A percentile compares a stretch with the other conserved stretches of the same genome.
phyloP scores from a whole-genome alignment of 2,797 vertebrate species.

The Siniperca undulata region DNA sequence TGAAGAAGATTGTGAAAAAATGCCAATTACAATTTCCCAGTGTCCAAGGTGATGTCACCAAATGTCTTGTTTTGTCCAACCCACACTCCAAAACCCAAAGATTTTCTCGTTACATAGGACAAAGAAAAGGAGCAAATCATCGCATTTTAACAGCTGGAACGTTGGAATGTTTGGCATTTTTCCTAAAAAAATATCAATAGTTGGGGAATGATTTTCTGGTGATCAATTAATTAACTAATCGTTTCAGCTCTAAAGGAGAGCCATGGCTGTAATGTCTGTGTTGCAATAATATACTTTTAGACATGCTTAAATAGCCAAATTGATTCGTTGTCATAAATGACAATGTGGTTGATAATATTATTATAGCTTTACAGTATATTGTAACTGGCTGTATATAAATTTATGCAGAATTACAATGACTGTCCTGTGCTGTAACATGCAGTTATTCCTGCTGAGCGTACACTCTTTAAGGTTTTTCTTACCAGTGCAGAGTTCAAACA shows the following conservation, averaged over 20 bases:
- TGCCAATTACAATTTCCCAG: neutral
- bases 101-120: neutral
- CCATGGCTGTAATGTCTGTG: neutral
- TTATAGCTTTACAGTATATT: neutral
- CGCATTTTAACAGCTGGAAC: neutral
- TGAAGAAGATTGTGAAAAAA: neutral
- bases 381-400: neutral
- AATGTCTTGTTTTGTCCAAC: neutral
- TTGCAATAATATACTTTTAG: neutral
- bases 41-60: neutral
- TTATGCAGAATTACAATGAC: neutral
- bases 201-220: neutral
- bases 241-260: neutral
- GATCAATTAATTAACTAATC: neutral
- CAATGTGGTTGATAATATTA: neutral
- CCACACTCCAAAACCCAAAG: neutral
- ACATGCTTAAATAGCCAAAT: neutral
- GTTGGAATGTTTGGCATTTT: neutral
- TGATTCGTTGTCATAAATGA: neutral
- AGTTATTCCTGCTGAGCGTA: neutral
- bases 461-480: neutral
- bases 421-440: neutral
- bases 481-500: neutral
- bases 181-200: neutral
- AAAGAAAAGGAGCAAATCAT: neutral